Conservation (phyloP, 2,888 invertebrate species). For the Pristionchus mayeri region DNA sequence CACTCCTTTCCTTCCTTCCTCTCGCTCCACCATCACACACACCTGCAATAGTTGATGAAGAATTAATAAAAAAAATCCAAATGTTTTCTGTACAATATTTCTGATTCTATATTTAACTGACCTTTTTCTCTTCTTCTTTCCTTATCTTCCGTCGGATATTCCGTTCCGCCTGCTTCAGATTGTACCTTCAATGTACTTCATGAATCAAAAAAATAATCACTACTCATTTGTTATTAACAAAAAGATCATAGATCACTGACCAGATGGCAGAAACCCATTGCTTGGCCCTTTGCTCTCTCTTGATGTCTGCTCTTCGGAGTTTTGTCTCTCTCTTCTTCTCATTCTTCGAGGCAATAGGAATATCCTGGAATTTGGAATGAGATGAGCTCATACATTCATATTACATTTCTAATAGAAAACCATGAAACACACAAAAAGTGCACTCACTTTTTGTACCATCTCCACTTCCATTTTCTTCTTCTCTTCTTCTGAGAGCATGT, state of each 20-base stretch:
- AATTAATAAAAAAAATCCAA: not conserved
- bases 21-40: not conserved
- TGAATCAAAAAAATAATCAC: too few relatives aligned
- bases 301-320: not conserved
- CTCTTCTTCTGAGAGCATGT: slow-evolving; percentile 14
- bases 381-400: too few relatives aligned
- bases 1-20: not conserved
- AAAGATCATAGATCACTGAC: not conserved
- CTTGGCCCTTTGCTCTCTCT: not conserved
- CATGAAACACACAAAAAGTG: not conserved
- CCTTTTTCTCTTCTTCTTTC: not conserved
- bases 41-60: not conserved
- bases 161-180: slow-evolving; percentile 11
- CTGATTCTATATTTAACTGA: not conserved
- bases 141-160: too few relatives aligned
- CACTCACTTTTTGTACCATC: not conserved
- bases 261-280: not conserved
- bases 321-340: not conserved
- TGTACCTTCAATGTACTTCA: not conserved
- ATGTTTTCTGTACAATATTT: not conserved
- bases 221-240: not conserved
- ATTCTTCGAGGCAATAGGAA: not conserved
- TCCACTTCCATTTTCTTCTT: not conserved
- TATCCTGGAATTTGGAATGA: too few relatives aligned
- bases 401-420: not conserved